A percentile compares a stretch with the other conserved stretches of the same genome.
These are phyloP conservation scores for Micropoecilia bifurca DNA, from an alignment of 2,797 vertebrate species.

Conservation along the genomic window DNA sequence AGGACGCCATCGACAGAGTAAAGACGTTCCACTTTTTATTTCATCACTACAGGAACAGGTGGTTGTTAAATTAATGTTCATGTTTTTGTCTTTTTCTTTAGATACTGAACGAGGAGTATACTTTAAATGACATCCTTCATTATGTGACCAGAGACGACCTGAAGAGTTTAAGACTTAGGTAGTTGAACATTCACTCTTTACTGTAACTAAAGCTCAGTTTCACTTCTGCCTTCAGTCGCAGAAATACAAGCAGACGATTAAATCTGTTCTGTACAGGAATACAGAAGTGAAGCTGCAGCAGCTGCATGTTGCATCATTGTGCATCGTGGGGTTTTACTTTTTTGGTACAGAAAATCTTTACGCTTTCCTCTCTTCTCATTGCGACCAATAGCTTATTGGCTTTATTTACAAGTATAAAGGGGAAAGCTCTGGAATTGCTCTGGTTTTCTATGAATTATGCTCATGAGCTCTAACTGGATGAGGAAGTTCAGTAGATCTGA, in stretches of 20 bases:
- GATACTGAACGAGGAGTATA: slow-evolving; percentile 93
- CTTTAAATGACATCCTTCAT: slow-evolving; percentile 89
- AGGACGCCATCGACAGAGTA: slow-evolving; percentile 90
- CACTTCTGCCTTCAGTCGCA: slow-evolving; percentile 25
- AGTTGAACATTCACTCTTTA: slow-evolving; percentile 17
- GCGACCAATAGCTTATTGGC: not conserved
- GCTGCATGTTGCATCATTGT: slow-evolving; percentile 10
- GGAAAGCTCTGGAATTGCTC: not conserved
- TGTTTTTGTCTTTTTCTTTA: slow-evolving; percentile 48
- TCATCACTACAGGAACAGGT: not conserved
- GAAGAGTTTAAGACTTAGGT: slow-evolving; percentile 94
- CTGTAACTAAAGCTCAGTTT: slow-evolving; percentile 4
- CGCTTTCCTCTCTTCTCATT: not conserved
- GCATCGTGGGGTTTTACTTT: not conserved
- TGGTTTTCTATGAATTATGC: not conserved
- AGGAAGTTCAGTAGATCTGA: not conserved
- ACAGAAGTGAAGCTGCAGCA: slow-evolving; percentile 19
- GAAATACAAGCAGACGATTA: slow-evolving; percentile 8
- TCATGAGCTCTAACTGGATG: not conserved
- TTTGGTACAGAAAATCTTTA: not conserved
- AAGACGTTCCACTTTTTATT: not conserved
- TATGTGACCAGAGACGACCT: slow-evolving; percentile 94
- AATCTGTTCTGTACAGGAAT: slow-evolving; percentile 5
- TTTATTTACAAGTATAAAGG: not conserved
- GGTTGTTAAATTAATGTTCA: not conserved